Percentiles rank a stretch among this genome's conserved stretches.
These are phyloP conservation scores for Sternotherus odoratus DNA, from an alignment of 2,797 vertebrate species.

Conservation along the genomic window DNA sequence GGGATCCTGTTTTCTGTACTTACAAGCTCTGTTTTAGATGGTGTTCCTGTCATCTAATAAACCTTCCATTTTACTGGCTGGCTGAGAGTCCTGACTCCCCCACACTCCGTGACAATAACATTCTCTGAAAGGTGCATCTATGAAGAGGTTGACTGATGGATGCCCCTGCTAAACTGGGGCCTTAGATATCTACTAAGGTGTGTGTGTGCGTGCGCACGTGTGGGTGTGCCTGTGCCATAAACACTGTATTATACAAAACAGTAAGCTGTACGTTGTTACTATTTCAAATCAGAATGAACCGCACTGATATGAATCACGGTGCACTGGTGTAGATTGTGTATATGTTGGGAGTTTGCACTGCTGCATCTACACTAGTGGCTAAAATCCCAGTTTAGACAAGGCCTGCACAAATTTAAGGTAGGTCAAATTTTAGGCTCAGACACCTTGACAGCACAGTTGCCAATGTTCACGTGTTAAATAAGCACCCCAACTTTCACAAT, in stretches of 20 bases:
- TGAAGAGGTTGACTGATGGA: rapidly evolving
- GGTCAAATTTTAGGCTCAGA: neutral
- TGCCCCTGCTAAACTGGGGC: neutral
- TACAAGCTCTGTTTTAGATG: too few species aligned
- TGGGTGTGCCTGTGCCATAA: neutral
- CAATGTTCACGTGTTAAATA: too few species aligned
- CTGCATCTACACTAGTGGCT: neutral
- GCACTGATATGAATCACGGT: neutral
- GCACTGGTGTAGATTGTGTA: neutral
- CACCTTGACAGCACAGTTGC: neutral
- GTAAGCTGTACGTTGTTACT: neutral
- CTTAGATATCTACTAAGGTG: neutral
- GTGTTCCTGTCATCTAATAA: too few species aligned
- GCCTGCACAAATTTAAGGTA: neutral
- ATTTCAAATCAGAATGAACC: rapidly evolving
- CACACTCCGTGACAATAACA: too few species aligned
- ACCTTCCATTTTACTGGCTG: too few species aligned
- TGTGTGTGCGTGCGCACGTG: neutral
- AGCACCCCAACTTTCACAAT: too few species aligned
- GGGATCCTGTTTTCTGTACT: too few species aligned
- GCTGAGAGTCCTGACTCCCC: too few species aligned
- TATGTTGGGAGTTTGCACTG: neutral
- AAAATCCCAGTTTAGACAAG: neutral
- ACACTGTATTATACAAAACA: neutral
- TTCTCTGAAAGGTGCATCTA: neutral